phyloP scores from a whole-genome alignment of 2,888 invertebrate species.

The Athalia rosae region DNA sequence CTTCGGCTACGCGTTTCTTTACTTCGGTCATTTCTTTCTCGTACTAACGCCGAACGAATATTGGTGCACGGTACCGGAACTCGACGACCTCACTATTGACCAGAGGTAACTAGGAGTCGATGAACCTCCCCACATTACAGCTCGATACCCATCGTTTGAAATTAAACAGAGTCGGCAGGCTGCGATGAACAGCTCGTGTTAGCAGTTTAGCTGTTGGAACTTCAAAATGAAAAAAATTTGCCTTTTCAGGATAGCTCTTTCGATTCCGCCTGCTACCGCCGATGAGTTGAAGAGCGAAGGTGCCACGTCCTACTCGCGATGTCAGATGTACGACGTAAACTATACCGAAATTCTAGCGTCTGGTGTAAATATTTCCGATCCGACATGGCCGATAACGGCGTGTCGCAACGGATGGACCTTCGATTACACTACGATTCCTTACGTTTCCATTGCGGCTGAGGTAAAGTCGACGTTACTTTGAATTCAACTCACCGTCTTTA shows the following conservation, averaged over 20 bases:
- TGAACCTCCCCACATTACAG: background rate
- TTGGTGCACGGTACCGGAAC: conserved; percentile 69
- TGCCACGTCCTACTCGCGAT: conserved; percentile 77
- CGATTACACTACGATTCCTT: conserved; percentile 87
- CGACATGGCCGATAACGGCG: conserved; percentile 81
- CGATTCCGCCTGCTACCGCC: conserved; percentile 78
- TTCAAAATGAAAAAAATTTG: too few relatives aligned
- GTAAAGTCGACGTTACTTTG: conserved; percentile 71
- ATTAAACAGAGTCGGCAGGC: too few relatives aligned
- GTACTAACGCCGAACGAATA: conserved; percentile 69
- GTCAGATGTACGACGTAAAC: conserved; percentile 86
- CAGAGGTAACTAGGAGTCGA: conserved; percentile 65
- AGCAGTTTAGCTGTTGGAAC: too few relatives aligned
- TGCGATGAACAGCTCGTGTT: too few relatives aligned
- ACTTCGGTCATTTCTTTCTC: conserved; percentile 71
- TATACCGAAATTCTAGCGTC: conserved; percentile 78
- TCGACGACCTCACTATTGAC: conserved; percentile 64
- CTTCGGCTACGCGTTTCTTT: conserved; percentile 70
- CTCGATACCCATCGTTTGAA: background rate
- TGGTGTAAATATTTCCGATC: conserved; percentile 78
- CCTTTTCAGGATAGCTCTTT: conserved; percentile 79
- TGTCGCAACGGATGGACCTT: conserved; percentile 89
- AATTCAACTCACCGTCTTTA: too few relatives aligned
- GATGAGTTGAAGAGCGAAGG: conserved; percentile 66
- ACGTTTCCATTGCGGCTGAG: conserved; percentile 90